Evolutionary conservation across 2,888 invertebrate species (phyloP).

Genomic region (Monopis laevigella): DNA sequence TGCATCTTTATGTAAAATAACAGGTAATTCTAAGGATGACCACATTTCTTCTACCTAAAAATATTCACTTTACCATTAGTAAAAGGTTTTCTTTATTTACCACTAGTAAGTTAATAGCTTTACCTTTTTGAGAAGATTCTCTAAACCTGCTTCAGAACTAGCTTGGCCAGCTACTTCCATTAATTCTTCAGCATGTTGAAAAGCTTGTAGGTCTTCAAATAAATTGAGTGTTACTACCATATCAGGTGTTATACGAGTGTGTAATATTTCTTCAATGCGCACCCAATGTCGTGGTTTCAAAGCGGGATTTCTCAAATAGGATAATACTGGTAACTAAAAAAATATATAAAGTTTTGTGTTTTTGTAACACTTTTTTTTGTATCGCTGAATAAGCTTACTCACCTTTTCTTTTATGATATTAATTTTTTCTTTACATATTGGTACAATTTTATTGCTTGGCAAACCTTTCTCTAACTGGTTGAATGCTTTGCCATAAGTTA

Average conservation of each 20-base stretch:
- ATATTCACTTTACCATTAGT: no score
- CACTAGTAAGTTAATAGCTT: no score
- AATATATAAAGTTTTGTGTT: no score
- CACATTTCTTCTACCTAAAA: conserved; percentile 82
- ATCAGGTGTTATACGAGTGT: conserved; percentile 78
- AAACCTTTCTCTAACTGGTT: conserved; percentile 84
- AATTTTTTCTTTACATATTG: conserved; percentile 78
- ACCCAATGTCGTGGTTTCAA: conserved; percentile 86
- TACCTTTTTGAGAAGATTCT: conserved; percentile 80
- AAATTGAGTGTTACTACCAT: conserved; percentile 71
- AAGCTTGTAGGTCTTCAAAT: conserved; percentile 78
- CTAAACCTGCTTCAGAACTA: conserved; percentile 86
- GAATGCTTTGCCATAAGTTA: conserved; percentile 77
- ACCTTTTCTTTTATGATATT: conserved; percentile 83
- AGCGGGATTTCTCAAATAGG: conserved; percentile 82
- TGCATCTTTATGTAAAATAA: conserved; percentile 80
- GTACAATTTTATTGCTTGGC: conserved; percentile 82
- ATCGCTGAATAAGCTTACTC: no score
- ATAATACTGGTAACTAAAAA: conserved; percentile 76
- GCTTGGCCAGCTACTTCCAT: conserved; percentile 90
- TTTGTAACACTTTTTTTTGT: no score
- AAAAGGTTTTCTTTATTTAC: no score
- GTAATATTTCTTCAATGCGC: conserved; percentile 78
- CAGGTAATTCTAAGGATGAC: conserved; percentile 81
- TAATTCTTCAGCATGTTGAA: conserved; percentile 76